Evolutionary conservation across 2,888 invertebrate genomes (phyloP), one percentile per base, ranked within the genome.

Genomic region (Erebia epiphron): DNA sequence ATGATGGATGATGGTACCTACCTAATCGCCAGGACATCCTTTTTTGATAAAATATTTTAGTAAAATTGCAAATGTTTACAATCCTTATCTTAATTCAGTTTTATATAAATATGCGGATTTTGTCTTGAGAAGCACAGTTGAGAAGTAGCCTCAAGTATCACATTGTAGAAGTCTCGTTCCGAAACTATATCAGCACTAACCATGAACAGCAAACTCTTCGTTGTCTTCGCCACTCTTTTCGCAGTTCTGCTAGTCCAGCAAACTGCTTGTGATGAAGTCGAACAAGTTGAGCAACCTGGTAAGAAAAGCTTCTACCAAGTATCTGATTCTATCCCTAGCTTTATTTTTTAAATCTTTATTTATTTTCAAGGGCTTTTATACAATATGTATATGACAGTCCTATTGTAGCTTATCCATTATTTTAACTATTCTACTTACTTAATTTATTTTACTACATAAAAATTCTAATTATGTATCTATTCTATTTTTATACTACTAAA

Each of bases 181-280:
- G 41, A 60, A 41, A 11, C 43, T 11, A 60, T 41, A 11, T 41
- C n/a, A 43, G 16, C 16, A 43, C 16, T 16, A 10, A 61, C 26
- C 64, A 64, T 64, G 64, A 64, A 50, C 35, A 16, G n/a, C 35
- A 64, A 64, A 64, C 35, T 64, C 21, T 64, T 64, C 50, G 52
- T 63, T 26, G 63, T 64, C 4, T 14, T 64, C 52, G 26, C 50
- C 52, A 52, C 52, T 7, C 35, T 64, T 14, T 35, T 13, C 64
- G 52, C 52, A 52, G 64, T 64, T n/a, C 26, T 64, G n/a, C 16
- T 64, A 5, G 16, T 46, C 13, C 13, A 46, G 50, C 62, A 49
- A 26, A 10, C 64, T 35, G 64, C 26, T 26, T 64, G 64, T 52
- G 64, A 50, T 52, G 50, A 52, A n/a, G 26, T 50, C 13, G 52